These are phyloP conservation scores for Anaspis maculata DNA, from an alignment of 2,888 invertebrate genomes.

Conservation along the genomic window DNA sequence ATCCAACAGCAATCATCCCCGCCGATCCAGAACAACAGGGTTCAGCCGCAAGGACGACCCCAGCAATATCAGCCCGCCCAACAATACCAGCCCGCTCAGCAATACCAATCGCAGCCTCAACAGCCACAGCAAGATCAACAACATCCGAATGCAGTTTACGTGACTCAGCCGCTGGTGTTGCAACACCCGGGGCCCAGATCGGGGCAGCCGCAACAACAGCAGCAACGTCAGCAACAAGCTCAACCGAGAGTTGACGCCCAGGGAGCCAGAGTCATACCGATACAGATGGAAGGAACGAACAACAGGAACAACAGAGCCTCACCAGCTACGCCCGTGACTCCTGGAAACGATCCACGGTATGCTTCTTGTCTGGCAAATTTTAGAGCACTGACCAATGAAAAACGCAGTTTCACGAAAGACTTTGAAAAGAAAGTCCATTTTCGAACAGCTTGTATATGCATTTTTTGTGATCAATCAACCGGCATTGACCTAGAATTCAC, in stretches of 20 bases:
- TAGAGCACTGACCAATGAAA: no score
- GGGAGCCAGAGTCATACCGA: slow-evolving; percentile 53
- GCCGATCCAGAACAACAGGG: no score
- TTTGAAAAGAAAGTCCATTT: no score
- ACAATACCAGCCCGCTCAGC: slow-evolving; percentile 12
- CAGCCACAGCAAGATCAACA: slow-evolving; percentile 21
- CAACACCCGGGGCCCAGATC: slow-evolving; percentile 33
- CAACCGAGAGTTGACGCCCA: slow-evolving; percentile 25
- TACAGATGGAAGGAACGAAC: slow-evolving; percentile 52
- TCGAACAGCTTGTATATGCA: no score
- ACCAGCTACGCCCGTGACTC: slow-evolving; percentile 22
- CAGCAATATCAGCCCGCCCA: no score
- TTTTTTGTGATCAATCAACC: no score
- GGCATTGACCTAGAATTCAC: no score
- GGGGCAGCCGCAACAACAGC: slow-evolving; percentile 27
- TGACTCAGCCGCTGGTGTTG: slow-evolving; percentile 33
- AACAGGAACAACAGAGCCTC: slow-evolving; percentile 9
- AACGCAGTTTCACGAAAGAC: no score
- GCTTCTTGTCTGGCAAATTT: no score
- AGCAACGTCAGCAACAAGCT: no score
- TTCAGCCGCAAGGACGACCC: no score
- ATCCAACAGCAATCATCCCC: no score
- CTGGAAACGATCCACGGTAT: slow-evolving; percentile 19
- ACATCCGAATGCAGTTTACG: slow-evolving; percentile 31
- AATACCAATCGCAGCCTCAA: slow-evolving; percentile 12